A percentile compares a stretch with the other conserved stretches of the same genome.
These are phyloP conservation scores for Mallotus villosus DNA, from an alignment of 2,797 vertebrate genomes.

Conservation along the genomic window DNA sequence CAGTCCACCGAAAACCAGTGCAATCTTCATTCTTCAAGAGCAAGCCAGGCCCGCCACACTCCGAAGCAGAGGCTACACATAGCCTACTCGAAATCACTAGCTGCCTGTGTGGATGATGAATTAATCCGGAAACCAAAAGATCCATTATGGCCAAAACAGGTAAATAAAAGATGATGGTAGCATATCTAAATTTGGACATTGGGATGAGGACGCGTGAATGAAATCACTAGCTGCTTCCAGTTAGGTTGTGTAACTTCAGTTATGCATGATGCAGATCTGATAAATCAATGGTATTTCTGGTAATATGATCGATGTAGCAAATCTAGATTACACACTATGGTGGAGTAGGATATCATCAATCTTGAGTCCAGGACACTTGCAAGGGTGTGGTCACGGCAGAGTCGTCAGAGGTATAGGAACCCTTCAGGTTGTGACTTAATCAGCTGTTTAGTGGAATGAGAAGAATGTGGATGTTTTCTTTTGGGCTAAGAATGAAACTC, in stretches of 20 bases:
- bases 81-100: too few relatives aligned
- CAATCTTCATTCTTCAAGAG: neutral
- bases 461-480: neutral
- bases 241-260: neutral
- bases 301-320: too few relatives aligned
- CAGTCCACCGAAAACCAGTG: too few relatives aligned
- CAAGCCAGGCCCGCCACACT: neutral
- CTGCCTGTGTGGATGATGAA: neutral
- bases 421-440: neutral
- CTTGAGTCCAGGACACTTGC: neutral
- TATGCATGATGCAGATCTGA: too few relatives aligned
- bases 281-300: too few relatives aligned
- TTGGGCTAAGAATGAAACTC: neutral
- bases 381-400: neutral
- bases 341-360: too few relatives aligned
- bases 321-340: too few relatives aligned
- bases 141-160: conserved; percentile 16
- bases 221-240: neutral
- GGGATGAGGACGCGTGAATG: too few relatives aligned
- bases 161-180: conserved; percentile 1
- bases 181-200: neutral
- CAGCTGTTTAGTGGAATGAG: neutral
- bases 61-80: neutral
- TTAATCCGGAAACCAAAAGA: neutral
- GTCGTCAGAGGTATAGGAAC: neutral